phyloP scores from a whole-genome alignment of 2,888 invertebrate genomes.

The Pardosa pseudoannulata region DNA sequence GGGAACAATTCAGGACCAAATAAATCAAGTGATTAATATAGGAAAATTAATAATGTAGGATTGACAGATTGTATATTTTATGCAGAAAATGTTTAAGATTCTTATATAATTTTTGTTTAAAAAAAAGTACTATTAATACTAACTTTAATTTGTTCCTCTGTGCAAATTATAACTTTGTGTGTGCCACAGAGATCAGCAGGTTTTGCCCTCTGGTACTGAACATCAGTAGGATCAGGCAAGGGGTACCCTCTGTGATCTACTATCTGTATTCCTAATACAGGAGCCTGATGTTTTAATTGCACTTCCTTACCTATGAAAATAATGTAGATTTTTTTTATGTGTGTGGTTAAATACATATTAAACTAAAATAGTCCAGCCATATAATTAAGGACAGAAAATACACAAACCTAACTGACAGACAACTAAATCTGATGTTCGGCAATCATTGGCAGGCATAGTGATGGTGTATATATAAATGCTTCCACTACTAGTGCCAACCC shows the following conservation, averaged over 20 bases:
- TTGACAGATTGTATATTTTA: too few relatives aligned
- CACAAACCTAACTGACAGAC: slow-evolving; percentile 61
- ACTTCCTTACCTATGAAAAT: slow-evolving; percentile 86
- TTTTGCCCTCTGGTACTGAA: slow-evolving; percentile 72
- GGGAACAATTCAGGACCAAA: too few relatives aligned
- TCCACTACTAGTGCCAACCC: slow-evolving; percentile 98
- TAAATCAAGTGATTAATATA: too few relatives aligned
- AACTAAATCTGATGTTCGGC: slow-evolving; percentile 61
- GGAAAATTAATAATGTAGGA: too few relatives aligned
- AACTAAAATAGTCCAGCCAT: too few relatives aligned
- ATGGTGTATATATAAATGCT: slow-evolving; percentile 95
- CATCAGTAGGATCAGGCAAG: slow-evolving; percentile 80
- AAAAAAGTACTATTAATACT: too few relatives aligned
- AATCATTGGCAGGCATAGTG: slow-evolving; percentile 80
- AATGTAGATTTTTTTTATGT: too few relatives aligned
- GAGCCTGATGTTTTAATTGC: slow-evolving; percentile 96
- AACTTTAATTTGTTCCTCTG: slow-evolving; percentile 98
- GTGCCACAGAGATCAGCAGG: slow-evolving; percentile 62
- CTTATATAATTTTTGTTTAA: too few relatives aligned
- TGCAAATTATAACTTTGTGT: slow-evolving; percentile 91
- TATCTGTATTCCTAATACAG: slow-evolving; percentile 95
- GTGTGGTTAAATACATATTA: too few relatives aligned
- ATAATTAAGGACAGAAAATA: too few relatives aligned
- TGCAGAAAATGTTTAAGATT: too few relatives aligned
- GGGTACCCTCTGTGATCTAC: slow-evolving; percentile 88